These are phyloP conservation scores for Myodes glareolus DNA, from an alignment of 2,113 vertebrate genomes.

Conservation along the genomic window DNA sequence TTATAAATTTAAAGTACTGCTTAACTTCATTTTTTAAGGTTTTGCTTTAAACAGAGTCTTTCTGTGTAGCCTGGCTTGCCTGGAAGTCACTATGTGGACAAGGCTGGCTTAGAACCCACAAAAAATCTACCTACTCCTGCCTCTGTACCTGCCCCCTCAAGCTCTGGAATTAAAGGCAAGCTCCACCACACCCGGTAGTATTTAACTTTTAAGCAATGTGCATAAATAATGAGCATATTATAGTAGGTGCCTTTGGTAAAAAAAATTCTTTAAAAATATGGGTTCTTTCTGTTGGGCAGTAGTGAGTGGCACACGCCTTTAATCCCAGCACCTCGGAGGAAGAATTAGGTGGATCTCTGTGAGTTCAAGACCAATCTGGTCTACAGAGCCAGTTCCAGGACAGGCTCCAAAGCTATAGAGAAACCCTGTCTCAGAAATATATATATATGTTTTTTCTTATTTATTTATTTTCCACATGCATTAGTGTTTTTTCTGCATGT, in stretches of 20 bases:
- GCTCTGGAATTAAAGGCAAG: neutral
- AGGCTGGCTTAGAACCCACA: neutral
- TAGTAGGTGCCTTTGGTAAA: neutral
- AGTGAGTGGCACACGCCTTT: too few relatives aligned
- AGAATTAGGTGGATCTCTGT: too few relatives aligned
- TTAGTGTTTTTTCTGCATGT: neutral
- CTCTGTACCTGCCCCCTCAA: neutral
- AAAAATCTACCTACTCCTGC: neutral
- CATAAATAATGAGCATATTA: too few relatives aligned
- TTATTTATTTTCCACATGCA: neutral
- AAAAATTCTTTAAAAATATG: neutral
- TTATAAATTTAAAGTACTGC: neutral
- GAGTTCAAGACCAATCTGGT: too few relatives aligned
- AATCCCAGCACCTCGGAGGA: too few relatives aligned
- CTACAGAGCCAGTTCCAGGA: too few relatives aligned
- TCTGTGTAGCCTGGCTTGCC: neutral
- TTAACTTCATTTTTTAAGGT: neutral
- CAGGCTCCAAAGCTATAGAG: too few relatives aligned
- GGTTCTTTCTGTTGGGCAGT: neutral
- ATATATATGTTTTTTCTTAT: neutral
- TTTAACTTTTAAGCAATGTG: slow-evolving; percentile 16
- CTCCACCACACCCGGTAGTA: neutral
- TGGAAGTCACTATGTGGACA: neutral
- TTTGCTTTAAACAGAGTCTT: neutral
- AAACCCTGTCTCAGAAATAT: rapidly evolving